Conservation (phyloP, 2,797 vertebrate species). For the Crenuchus spilurus region DNA sequence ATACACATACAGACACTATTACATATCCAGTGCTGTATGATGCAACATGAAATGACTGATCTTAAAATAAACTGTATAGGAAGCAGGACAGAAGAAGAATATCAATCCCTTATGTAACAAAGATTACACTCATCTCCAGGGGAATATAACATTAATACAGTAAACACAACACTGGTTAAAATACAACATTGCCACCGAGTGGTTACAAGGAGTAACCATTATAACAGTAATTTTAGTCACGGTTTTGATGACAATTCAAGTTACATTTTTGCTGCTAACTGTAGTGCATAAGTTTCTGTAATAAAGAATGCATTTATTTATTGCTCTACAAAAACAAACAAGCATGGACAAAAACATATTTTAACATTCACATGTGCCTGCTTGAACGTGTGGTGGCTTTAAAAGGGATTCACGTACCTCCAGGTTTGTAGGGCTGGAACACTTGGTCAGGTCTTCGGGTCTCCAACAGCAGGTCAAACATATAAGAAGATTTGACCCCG, state of each 20-base stretch:
- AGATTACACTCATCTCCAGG: neutral
- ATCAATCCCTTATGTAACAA: too few species aligned
- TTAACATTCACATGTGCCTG: too few species aligned
- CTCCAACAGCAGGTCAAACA: slow-evolving; percentile 97
- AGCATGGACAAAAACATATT: too few species aligned
- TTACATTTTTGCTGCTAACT: too few species aligned
- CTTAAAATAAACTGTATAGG: too few species aligned
- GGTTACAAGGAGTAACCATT: neutral
- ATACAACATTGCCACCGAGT: slow-evolving; percentile 2
- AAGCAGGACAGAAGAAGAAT: too few species aligned
- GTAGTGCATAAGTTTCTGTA: too few species aligned
- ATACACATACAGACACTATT: slow-evolving; percentile 21
- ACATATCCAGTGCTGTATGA: slow-evolving; percentile 40
- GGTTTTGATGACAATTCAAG: too few species aligned
- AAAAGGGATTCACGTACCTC: slow-evolving; percentile 80
- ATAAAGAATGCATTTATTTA: too few species aligned
- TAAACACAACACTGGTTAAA: neutral
- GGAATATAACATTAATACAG: neutral
- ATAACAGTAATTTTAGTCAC: too few species aligned
- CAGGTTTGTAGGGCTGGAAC: slow-evolving; percentile 97
- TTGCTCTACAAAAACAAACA: too few species aligned
- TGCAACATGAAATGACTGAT: too few species aligned
- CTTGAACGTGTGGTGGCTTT: neutral
- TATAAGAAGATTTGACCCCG: slow-evolving; percentile 97
- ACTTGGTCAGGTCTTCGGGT: slow-evolving; percentile 89